Conservation (phyloP, 2,888 invertebrate genomes). For the Heterodera filipjevi region DNA sequence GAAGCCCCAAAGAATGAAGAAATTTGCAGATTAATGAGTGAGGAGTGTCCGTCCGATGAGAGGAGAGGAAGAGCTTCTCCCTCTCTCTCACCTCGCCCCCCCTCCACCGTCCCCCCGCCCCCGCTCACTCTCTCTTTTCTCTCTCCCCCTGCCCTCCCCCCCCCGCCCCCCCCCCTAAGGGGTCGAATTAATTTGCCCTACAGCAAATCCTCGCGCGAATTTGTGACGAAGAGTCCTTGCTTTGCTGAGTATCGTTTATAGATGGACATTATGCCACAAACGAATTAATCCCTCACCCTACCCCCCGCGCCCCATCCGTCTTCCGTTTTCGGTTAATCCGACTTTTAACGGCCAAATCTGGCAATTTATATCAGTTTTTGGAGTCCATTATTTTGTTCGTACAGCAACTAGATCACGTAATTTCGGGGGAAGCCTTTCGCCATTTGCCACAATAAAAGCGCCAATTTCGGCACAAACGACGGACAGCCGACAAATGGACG, state of each 20-base stretch:
- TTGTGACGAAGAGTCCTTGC: neutral
- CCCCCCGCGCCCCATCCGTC: too few relatives aligned
- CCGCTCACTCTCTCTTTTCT: too few relatives aligned
- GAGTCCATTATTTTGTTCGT: neutral
- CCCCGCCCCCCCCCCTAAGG: neutral
- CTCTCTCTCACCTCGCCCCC: too few relatives aligned
- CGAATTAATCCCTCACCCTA: neutral
- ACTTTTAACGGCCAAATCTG: neutral
- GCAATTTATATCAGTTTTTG: neutral
- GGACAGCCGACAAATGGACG: neutral
- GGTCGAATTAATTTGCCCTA: constrained; percentile 7
- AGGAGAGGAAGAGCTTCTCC: neutral
- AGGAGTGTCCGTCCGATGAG: too few relatives aligned
- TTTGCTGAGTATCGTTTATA: neutral
- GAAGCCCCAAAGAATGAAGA: neutral
- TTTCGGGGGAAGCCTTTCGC: neutral
- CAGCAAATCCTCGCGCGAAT: neutral
- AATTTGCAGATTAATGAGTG: neutral
- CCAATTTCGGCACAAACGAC: neutral
- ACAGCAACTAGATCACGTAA: neutral
- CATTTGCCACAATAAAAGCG: neutral
- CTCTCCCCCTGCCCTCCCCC: too few relatives aligned
- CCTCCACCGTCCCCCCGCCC: too few relatives aligned
- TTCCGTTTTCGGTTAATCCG: neutral
- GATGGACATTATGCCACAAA: neutral